Base-by-base conservation (phyloP, 2,113 vertebrate genomes). In the Tor tambroides region DNA sequence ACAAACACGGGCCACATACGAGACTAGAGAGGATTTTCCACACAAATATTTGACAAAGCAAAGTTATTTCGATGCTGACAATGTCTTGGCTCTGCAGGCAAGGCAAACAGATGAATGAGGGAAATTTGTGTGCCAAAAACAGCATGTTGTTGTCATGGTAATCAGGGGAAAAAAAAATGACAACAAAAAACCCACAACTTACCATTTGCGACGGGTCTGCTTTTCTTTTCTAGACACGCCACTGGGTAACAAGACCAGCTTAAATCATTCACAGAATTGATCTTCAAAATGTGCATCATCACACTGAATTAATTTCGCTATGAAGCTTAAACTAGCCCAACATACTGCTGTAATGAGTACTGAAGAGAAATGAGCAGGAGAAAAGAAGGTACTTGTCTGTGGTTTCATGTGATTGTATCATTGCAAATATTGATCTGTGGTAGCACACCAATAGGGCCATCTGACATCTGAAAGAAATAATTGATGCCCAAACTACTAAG, bases 21-120 rank as follows among this genome's bases (percentile, higher is more conserved):
- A 65, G 76, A 80, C 56, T 17, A 63, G 54, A 74, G 54, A 89
- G 32, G 51, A 32, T 80, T 86, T 69, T 49, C 56, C 26, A 56
- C 28, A 85, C 76, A 82, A 88, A 85, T 80, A 72, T 85, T 85
- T 65, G 78, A 75, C 83, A 79, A 41, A 84, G 46, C 26, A 6
- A 67, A 87, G 63, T 61, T 83, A 80, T 80, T 80, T 56, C 63
- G 69, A 88, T 72, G 65, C 65, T 46, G 76, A 79, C 23, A 54
- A 80, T 28, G 26, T 83, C 81, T 83, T 83, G 76, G 15, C 30
- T 46, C 17, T 32, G 65, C 26, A 88, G 28, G 51, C 51, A 51
- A 51, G n/a, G n/a, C 69, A 82, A 81, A 85, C 80, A 74, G 38
- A 46, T 75, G 26, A 56, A 78, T 54, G 30, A 61, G 67, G 56